Evolutionary conservation across 2,113 vertebrate genomes (phyloP), one percentile per base, ranked within the genome.

Genomic region (Columba livia): DNA sequence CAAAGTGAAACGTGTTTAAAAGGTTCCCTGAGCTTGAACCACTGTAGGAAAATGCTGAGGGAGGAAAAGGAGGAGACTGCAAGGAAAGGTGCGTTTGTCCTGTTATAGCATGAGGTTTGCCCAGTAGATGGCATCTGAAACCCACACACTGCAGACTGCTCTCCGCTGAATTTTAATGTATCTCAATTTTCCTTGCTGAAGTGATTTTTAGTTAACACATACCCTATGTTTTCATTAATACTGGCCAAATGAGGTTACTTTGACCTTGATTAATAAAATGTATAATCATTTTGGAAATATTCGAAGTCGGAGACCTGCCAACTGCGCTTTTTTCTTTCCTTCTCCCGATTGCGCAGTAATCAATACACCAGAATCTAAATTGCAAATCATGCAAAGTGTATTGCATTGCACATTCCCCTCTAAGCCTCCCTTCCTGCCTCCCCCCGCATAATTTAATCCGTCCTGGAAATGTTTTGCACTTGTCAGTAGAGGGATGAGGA

Each of bases 201-300:
- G 89, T 82, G 96, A 92, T 94, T 96, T 92, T 97, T 95, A 97
- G 96, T 96, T 97, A 98, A 97, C 82, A 80, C 40, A 44, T 48
- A 44, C 73, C 85, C 86, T 94, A 62, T 70, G 85, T 80, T 97
- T 97, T 97, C 89, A 94, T 94, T 93, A 94, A 96, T 80, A 93
- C n/a, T 20, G 81, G 88, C 79, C 94, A 96, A 96, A 96, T 90
- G 95, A 96, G 96, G 85, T 95, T 87, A 72, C 62, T 91, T 79
- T 90, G 96, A 97, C 95, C 95, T 98, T 96, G 85, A 97, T 95
- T 96, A 97, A 97, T 98, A 96, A 96, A 96, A 95, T 7, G 83
- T 94, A 72, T 87, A 80, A 97, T 97, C 21, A 81, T 95, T 96
- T 88, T 82, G 75, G 94, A 97, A 97, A 93, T 97, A 93, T 70